Evolutionary conservation across 1,140 invertebrate genomes (phyloP), one percentile per base, ranked within the genome.

Genomic region (Heliconius congener): DNA sequence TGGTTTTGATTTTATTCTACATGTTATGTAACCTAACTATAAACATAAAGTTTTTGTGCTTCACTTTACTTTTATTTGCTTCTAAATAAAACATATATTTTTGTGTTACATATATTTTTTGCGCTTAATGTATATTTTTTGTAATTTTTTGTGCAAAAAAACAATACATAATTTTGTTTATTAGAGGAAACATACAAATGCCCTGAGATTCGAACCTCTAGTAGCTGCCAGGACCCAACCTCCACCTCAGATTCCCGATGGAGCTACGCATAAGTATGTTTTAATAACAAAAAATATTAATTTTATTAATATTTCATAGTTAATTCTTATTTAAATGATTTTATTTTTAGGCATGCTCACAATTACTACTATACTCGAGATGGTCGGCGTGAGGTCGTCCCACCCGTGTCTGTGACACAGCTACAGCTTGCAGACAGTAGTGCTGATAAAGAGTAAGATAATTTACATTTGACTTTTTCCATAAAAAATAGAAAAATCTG

Each of bases 301-400:
- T 52, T 52, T 19, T 19, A 52, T 0, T 50, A 46, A 73, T 46
- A 60, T 60, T 75, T 74, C 18, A 52, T 4, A 37, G 74, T 18
- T 23, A n/a, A 3, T 71, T n/a, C 16, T 19, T 71, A 71, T 30
- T 30, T 1, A 27, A 11, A 23, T 60, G 3, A 27, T 13, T 66
- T 9, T 30, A 27, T 72, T 93, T 90, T 39, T 70, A 94, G 94
- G 78, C 88, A 97, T 71, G 96, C 96, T 66, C 95, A 95, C 79
- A 98, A 98, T 89, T 98, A 98, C 87, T 99, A 98, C 86, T 97
- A 95, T 84, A 93, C 93, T 2, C 95, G 97, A 85, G 98, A 98
- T 95, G 97, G 91, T 0, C 96, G 98, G 80, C 94, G 97, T 77
- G 96, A 97, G 90, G 96, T 97, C 18, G 80, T 88, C 71, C 97